phyloP scores from a whole-genome alignment of 2,113 vertebrate species.

The Actinemys pallida region DNA sequence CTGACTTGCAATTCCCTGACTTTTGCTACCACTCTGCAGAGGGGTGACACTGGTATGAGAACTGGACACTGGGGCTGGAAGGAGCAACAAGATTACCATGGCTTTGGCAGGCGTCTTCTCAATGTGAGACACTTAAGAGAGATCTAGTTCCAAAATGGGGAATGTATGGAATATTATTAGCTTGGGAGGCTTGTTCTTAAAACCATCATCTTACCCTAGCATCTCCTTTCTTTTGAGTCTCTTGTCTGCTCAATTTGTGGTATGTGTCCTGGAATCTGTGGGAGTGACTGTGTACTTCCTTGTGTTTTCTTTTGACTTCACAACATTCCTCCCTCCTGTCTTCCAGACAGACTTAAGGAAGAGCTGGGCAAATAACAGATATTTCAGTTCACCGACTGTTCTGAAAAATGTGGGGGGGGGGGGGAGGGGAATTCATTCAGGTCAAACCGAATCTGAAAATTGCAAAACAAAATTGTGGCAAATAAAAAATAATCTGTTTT shows the following conservation, averaged over 20 bases:
- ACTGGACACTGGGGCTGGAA: not conserved
- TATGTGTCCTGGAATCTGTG: not conserved
- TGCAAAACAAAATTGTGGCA: too few relatives aligned
- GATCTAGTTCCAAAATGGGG: not conserved
- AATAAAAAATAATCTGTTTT: not conserved
- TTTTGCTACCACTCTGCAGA: not conserved
- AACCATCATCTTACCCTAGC: not conserved
- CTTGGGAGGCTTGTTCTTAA: not conserved
- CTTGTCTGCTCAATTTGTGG: accelerated
- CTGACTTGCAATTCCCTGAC: not conserved
- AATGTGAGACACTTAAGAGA: not conserved
- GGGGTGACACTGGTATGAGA: not conserved
- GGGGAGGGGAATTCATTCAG: too few relatives aligned
- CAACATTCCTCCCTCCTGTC: not conserved
- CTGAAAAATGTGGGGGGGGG: too few relatives aligned
- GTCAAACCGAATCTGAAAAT: not conserved
- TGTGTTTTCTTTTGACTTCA: not conserved
- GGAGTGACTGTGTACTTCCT: not conserved
- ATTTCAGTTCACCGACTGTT: too few relatives aligned
- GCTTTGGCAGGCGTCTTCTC: not conserved
- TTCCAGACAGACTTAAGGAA: conserved; percentile 27
- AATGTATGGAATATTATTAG: not conserved
- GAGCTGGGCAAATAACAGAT: too few relatives aligned
- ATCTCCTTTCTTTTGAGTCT: not conserved
- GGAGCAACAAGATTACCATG: accelerated